Base-by-base conservation (phyloP, 2,888 invertebrate species). In the Scelioninae gen. 1 region DNA sequence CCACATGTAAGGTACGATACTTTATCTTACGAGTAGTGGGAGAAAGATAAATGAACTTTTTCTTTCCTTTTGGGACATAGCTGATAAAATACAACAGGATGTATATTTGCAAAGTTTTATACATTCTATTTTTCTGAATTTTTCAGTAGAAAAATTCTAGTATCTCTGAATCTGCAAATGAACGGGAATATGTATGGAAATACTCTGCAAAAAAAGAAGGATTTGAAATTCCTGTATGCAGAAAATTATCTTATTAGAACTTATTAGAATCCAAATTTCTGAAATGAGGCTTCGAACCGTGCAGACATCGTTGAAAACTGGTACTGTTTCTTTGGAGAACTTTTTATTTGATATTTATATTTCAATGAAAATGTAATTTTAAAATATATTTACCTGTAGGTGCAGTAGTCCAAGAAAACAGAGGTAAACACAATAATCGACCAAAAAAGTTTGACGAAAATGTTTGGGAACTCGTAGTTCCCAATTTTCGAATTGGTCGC, bases 401-500 rank as follows among this genome's bases (percentile, higher is more conserved):
- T 23, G 15, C 43, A 9, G 60, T 60, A 23, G 10, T 34, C 0
- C 29, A 45, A 43, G 43, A 60, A 43, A 60, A 15, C 13, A 8
- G 60, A 43, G 60, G 60, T 10, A 45, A 9, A 15, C 45, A 45
- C n/a, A 45, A 9, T 6, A 45, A 45, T n/a, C 45, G 45, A n/a
- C 15, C 60, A 29, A 40, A 40, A 4, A 60, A 60, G 16, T 11
- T 60, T 5, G 11, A 40, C 1, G 43, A 38, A 15, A 29, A 60
- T 43, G 45, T 45, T 5, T 60, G 60, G 43, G 40, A 60, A 60
- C 16, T 60, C 9, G 40, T 60, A 15, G n/a, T n/a, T n/a, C n/a
- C n/a, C n/a, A n/a, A n/a, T n/a, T n/a, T n/a, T n/a, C n/a, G 45
- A 60, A 60, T 43, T 60, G 65, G 51, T 49, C 49, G 9, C 10